These are phyloP conservation scores for Sebastes wilsoni DNA, from an alignment of 2,797 vertebrate genomes.

Conservation along the genomic window DNA sequence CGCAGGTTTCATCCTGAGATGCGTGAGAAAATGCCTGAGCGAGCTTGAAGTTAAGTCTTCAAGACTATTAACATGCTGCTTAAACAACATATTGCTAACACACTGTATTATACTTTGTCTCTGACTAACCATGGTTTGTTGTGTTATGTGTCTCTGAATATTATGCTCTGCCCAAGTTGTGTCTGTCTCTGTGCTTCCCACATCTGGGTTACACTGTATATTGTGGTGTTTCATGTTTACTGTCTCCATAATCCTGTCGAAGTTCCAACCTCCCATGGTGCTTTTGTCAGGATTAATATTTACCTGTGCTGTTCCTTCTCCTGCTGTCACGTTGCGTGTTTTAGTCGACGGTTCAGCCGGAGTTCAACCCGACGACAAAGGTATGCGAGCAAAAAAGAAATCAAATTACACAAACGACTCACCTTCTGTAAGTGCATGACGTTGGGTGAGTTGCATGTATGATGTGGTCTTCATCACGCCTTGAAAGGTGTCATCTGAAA, in stretches of 20 bases:
- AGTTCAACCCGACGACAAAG: conserved; percentile 74
- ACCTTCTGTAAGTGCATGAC: conserved; percentile 67
- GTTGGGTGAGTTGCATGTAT: conserved; percentile 71
- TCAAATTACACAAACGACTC: conserved; percentile 53
- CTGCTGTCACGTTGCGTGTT: conserved; percentile 75
- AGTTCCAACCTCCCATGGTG: conserved; percentile 67
- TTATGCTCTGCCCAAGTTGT: conserved; percentile 24
- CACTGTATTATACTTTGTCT: conserved; percentile 43
- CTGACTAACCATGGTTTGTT: conserved; percentile 53
- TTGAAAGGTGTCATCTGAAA: conserved; percentile 58
- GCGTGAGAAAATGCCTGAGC: conserved; percentile 39
- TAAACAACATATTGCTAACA: conserved; percentile 47
- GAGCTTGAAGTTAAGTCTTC: conserved; percentile 43
- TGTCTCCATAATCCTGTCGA: conserved; percentile 74
- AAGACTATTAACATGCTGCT: conserved; percentile 39
- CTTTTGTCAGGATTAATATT: conserved; percentile 81
- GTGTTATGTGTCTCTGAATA: conserved; percentile 33
- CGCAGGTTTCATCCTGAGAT: conserved; percentile 63
- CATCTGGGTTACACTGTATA: conserved; percentile 38
- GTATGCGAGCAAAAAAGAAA: conserved; percentile 69
- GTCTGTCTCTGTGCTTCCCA: conserved; percentile 55
- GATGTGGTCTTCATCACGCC: conserved; percentile 55
- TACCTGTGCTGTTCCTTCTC: conserved; percentile 79
- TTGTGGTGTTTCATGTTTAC: conserved; percentile 62
- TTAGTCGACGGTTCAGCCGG: conserved; percentile 74